Evolutionary conservation across 2,113 vertebrate genomes (phyloP).

Genomic region (Cyprinus carpio): DNA sequence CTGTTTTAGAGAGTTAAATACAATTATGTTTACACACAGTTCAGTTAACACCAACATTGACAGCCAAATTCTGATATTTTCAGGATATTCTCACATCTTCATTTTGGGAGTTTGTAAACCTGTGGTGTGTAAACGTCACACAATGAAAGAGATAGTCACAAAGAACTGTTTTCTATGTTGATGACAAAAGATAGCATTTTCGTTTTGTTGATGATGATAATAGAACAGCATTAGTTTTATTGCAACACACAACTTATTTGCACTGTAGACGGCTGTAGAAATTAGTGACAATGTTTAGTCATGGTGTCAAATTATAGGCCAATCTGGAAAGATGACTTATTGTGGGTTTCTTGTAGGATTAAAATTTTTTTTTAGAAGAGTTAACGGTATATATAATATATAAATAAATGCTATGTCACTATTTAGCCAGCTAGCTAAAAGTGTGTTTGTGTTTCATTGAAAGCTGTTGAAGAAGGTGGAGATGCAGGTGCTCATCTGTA

Average conservation of each 20-base stretch:
- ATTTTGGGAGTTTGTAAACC: background rate
- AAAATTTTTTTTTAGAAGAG: too few species aligned
- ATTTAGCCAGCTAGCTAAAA: background rate
- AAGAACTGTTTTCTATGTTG: background rate
- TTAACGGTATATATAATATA: too few species aligned
- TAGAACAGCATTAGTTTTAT: too few species aligned
- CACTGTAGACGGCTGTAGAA: too few species aligned
- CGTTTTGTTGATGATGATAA: too few species aligned
- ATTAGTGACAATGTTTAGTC: too few species aligned
- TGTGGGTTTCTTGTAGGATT: too few species aligned
- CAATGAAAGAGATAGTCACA: background rate
- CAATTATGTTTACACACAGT: too few species aligned
- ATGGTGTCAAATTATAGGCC: too few species aligned
- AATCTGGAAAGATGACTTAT: too few species aligned
- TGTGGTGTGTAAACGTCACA: background rate
- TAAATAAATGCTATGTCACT: background rate
- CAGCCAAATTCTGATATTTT: background rate
- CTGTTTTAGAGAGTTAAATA: too few species aligned
- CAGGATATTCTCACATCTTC: background rate
- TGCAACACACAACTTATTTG: too few species aligned
- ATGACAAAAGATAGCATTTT: background rate
- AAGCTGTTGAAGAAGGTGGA: constrained; percentile 15
- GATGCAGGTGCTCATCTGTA: constrained; percentile 22
- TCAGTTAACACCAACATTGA: background rate
- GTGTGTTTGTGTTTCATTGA: background rate